Conservation (phyloP, 2,888 invertebrate species). For the Unio pictorum region DNA sequence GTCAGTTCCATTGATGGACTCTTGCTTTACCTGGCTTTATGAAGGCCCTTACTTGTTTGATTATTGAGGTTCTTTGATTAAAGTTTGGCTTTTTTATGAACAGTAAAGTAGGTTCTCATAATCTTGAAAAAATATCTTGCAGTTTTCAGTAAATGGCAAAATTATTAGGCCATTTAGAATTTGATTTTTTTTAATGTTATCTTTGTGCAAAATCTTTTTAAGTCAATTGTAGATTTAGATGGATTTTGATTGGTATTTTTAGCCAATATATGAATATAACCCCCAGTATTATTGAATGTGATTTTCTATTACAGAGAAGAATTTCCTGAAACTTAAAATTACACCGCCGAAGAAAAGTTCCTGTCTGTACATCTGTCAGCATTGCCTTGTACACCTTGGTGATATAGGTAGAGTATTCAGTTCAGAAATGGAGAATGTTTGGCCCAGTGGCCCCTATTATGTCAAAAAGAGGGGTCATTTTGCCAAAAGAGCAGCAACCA, state of each 20-base stretch:
- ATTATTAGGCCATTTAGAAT: no score
- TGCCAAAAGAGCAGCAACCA: neutral
- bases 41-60: no score
- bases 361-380: constrained; percentile 88
- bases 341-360: constrained; percentile 74
- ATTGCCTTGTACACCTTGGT: constrained; percentile 90
- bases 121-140: no score
- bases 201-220: neutral
- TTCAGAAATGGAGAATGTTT: neutral
- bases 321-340: constrained; percentile 55
- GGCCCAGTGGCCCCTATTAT: neutral
- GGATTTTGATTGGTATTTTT: no score
- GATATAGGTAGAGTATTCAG: constrained; percentile 69
- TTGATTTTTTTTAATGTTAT: no score
- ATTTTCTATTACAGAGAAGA: constrained; percentile 52
- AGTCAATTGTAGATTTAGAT: neutral
- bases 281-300: neutral
- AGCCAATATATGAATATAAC: no score
- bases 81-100: no score
- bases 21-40: no score
- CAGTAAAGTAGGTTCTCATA: no score
- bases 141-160: no score
- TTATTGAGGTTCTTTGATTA: no score
- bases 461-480: neutral
- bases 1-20: no score